A percentile compares a stretch with the other conserved stretches of the same genome.
Conservation (phyloP, 1,140 invertebrate species). For the Conus ventricosus region DNA sequence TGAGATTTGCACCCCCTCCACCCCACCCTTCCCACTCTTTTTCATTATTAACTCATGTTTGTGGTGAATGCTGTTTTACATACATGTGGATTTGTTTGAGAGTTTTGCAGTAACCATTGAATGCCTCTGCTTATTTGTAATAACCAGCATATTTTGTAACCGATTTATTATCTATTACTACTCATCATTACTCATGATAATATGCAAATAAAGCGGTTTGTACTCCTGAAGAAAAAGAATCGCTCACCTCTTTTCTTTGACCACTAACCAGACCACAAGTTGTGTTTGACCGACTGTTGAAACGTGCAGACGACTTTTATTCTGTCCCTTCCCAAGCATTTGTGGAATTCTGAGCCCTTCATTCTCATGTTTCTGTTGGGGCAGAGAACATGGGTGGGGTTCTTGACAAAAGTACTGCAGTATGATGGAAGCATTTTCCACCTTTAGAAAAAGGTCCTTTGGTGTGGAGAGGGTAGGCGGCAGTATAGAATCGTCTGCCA, state of each 20-base stretch:
- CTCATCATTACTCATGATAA: not conserved
- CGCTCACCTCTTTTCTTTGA: not conserved
- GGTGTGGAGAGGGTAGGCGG: not conserved
- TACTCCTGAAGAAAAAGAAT: not conserved
- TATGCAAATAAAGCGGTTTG: conserved; percentile 4
- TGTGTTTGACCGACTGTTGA: not conserved
- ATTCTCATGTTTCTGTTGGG: too few species aligned
- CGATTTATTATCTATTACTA: not conserved
- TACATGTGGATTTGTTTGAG: not conserved
- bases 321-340: not conserved
- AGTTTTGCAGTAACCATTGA: not conserved
- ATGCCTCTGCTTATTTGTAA: conserved; percentile 11
- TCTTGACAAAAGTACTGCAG: too few species aligned
- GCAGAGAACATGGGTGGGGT: too few species aligned
- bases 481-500: not conserved
- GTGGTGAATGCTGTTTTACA: not conserved
- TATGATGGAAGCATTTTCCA: too few species aligned
- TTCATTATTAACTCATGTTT: conserved; percentile 1
- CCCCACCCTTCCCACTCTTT: too few species aligned
- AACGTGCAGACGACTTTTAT: not conserved
- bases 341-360: not conserved
- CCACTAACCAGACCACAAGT: conserved; percentile 1
- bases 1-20: not conserved
- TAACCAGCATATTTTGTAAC: conserved; percentile 7
- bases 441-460: too few species aligned